Evolutionary conservation across 2,888 invertebrate genomes (phyloP).

Genomic region (Drosophila helvetica): DNA sequence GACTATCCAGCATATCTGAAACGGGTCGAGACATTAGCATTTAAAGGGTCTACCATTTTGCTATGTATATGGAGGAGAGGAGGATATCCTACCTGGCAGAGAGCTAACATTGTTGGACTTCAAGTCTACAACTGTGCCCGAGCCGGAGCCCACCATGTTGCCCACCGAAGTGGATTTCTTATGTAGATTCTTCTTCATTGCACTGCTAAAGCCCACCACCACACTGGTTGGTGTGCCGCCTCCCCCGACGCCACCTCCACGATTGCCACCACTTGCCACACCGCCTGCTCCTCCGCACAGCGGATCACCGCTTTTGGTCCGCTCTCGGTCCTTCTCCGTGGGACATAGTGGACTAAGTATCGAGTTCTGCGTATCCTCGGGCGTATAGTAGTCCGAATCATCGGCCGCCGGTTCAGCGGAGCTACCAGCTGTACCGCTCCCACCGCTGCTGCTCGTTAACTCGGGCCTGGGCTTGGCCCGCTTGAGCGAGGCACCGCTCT

Average conservation of each 20-base stretch:
- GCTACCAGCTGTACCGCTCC: conserved; percentile 31
- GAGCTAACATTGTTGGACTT: conserved; percentile 86
- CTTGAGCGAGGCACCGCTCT: conserved; percentile 47
- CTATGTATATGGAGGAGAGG: no score
- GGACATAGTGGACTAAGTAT: conserved; percentile 87
- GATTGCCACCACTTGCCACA: conserved; percentile 14
- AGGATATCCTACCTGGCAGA: conserved; percentile 85
- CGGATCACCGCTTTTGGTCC: conserved; percentile 67
- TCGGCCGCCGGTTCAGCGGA: conserved; percentile 84
- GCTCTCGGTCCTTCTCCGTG: conserved; percentile 62
- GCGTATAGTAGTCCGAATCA: conserved; percentile 92
- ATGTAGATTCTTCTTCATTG: conserved; percentile 78
- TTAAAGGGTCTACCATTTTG: no score
- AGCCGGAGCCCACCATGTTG: conserved; percentile 79
- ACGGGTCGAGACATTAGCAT: background rate
- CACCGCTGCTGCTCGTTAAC: conserved; percentile 26
- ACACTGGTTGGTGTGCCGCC: conserved; percentile 40
- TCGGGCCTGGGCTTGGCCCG: conserved; percentile 42
- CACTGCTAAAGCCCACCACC: conserved; percentile 63
- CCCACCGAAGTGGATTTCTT: conserved; percentile 83
- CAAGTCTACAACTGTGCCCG: conserved; percentile 74
- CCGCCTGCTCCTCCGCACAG: conserved; percentile 33
- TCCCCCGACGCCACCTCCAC: conserved; percentile 10
- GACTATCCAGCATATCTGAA: conserved; percentile 86
- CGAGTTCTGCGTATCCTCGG: conserved; percentile 89